A percentile compares a stretch with the other conserved stretches of the same genome.
These are phyloP conservation scores for Junonia oenone DNA, from an alignment of 2,888 invertebrate genomes.

Conservation along the genomic window DNA sequence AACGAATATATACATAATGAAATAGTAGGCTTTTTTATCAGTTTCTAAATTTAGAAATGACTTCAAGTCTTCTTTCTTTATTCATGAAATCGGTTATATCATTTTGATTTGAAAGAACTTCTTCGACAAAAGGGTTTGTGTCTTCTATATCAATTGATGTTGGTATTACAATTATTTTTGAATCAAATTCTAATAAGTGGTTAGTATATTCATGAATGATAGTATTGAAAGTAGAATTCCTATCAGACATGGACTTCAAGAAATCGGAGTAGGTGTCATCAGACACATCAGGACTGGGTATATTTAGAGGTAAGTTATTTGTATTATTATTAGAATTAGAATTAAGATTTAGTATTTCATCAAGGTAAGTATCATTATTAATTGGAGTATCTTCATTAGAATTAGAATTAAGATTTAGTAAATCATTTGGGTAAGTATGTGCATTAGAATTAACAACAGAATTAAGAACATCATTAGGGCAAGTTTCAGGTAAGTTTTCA, in stretches of 20 bases:
- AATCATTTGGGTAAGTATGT: neutral
- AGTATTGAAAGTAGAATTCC: neutral
- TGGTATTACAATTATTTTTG: neutral
- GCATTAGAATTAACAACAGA: neutral
- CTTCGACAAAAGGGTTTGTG: neutral
- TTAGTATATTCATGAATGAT: neutral
- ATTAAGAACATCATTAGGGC: neutral
- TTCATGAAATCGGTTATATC: neutral
- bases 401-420: neutral
- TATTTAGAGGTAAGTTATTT: no score
- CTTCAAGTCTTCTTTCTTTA: neutral
- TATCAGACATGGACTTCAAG: no score
- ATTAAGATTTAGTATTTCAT: neutral
- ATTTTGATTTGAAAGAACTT: neutral
- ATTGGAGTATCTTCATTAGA: neutral
- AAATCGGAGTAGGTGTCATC: no score
- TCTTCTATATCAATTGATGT: neutral
- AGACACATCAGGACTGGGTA: no score
- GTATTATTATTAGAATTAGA: neutral
- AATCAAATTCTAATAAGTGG: neutral
- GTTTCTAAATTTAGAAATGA: neutral
- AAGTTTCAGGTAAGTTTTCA: no score
- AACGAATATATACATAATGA: no score
- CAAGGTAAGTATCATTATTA: neutral
- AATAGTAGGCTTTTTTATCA: slow-evolving; percentile 10